These are phyloP conservation scores for Microtus obscurus DNA, from an alignment of 2,797 vertebrate species.

Conservation along the genomic window DNA sequence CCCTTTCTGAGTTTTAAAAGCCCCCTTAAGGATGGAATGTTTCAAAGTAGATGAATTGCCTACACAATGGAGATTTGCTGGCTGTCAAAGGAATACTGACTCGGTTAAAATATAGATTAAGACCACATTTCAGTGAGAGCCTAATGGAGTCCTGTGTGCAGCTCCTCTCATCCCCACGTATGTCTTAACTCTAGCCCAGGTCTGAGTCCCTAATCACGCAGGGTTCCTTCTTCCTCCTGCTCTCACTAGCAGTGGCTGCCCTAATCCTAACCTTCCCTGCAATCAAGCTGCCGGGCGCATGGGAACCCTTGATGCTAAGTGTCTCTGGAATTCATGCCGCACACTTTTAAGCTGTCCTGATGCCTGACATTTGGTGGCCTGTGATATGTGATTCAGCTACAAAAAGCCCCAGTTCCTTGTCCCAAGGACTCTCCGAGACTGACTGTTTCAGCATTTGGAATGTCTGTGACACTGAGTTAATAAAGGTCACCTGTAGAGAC, in stretches of 20 bases:
- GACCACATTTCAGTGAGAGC: neutral
- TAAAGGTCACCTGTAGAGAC: slow-evolving; percentile 75
- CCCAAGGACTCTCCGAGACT: neutral
- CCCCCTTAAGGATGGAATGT: neutral
- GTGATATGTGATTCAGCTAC: neutral
- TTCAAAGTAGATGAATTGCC: neutral
- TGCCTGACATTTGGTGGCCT: slow-evolving; percentile 24
- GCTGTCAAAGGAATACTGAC: neutral
- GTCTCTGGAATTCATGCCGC: neutral
- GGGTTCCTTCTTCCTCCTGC: neutral
- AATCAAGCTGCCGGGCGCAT: neutral
- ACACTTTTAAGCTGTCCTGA: neutral
- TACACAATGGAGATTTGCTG: neutral
- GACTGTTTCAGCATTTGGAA: slow-evolving; percentile 18
- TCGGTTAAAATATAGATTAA: neutral
- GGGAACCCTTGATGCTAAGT: neutral
- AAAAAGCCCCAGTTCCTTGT: neutral
- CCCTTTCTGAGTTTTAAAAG: neutral
- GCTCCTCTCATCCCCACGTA: accelerated
- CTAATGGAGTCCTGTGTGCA: neutral
- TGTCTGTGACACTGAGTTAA: slow-evolving; percentile 60
- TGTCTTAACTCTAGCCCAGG: neutral
- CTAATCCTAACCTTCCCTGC: neutral
- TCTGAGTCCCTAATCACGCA: neutral
- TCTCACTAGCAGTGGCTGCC: neutral